A percentile compares a stretch with the other conserved stretches of the same genome.
These are phyloP conservation scores for Ennomos erosarius DNA, from an alignment of 2,888 invertebrate genomes.

Conservation along the genomic window DNA sequence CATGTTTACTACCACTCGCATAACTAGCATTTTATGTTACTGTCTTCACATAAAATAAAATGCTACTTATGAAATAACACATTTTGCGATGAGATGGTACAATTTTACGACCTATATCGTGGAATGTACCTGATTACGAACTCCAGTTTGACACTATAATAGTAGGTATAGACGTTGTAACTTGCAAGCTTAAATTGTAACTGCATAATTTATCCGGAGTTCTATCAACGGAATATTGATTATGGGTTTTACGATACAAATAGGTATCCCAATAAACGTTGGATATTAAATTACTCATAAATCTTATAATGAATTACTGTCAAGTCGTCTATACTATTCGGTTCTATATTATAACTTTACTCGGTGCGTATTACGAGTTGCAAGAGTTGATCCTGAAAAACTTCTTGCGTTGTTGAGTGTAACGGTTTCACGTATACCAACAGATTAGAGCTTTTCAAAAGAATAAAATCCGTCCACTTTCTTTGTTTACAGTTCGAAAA, in stretches of 20 bases:
- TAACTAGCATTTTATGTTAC: conserved; percentile 51
- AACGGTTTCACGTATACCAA: too few relatives aligned
- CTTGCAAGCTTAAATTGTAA: conserved; percentile 52
- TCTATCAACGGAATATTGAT: conserved; percentile 30
- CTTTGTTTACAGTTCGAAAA: conserved; percentile 10
- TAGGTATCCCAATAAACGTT: conserved; percentile 24
- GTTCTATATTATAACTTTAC: not conserved
- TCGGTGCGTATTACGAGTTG: not conserved
- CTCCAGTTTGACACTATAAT: conserved; percentile 29
- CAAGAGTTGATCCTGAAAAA: not conserved
- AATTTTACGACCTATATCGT: conserved; percentile 46
- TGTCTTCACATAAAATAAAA: conserved; percentile 50
- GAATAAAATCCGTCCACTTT: not conserved
- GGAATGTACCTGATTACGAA: conserved; percentile 23
- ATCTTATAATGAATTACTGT: conserved; percentile 10
- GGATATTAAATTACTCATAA: conserved; percentile 11
- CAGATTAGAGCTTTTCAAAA: too few relatives aligned
- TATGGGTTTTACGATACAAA: conserved; percentile 32
- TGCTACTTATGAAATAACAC: conserved; percentile 54
- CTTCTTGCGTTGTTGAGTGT: not conserved
- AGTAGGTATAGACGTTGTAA: conserved; percentile 44
- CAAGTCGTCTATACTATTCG: conserved; percentile 1
- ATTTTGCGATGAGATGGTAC: conserved; percentile 54
- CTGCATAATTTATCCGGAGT: conserved; percentile 38
- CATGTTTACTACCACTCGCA: conserved; percentile 41